Evolutionary conservation across 2,797 vertebrate species (phyloP), one percentile per base, ranked within the genome.

Genomic region (Tangara arthus): DNA sequence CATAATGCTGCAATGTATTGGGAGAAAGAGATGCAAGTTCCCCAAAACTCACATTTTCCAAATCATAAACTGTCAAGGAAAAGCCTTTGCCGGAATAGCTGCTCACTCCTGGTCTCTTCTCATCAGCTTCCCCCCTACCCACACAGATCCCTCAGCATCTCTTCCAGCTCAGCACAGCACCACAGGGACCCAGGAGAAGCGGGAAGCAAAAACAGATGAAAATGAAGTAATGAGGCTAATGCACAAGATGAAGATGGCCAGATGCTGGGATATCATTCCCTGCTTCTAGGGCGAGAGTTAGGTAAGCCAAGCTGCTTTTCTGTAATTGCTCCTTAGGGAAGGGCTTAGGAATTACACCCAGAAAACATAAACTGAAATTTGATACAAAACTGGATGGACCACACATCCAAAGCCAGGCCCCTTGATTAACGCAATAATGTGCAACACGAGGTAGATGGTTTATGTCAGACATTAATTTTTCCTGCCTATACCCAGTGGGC

Each of bases 161-260:
- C 44, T 84, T 86, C 88, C 82, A 87, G 68, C 90, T 95, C 81
- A 0, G 57, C 34, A n/a, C 37, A 77, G 61, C 76, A 72, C 91
- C 75, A 0, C 47, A 72, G 94, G 82, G 94, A 88, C 66, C 22
- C 7, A 4, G 65, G 71, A 94, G 75, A 84, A 77, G 87, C 57
- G 3, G 79, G 84, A 96, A 95, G 56, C 2, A 1, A 65, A 52
- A 95, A 42, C 21, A 76, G 3, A 2, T 8, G 26, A 71, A 86
- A 86, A 75, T 64, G 60, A 92, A 82, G 50, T 95, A 95, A 94
- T 93, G 61, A 52, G 28, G 59, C 79, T 96, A 96, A 96, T 91
- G 94, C 63, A 84, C 4, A 22, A 80, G 49, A 88, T 52, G 26
- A 69, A 86, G 66, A 71, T 56, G 59, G 66, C 0, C 4, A 94